Conservation (phyloP, 53 echinoderm and acorn worm species). For the Crossaster papposus region DNA sequence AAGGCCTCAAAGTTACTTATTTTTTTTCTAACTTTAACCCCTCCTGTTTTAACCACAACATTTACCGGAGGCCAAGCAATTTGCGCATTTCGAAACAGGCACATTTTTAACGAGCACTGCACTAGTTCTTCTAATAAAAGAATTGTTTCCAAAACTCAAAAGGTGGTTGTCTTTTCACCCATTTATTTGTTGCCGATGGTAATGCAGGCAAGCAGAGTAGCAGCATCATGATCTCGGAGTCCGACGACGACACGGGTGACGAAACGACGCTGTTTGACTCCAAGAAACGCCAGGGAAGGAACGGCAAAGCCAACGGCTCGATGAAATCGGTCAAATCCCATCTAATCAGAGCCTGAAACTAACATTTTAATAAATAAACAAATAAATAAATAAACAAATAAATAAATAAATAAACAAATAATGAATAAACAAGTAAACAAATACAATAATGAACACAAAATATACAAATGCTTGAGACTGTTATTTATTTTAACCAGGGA, state of each 20-base stretch:
- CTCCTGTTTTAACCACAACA: no score
- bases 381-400: no score
- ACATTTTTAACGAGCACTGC: no score
- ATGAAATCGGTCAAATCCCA: slow-evolving; percentile 41
- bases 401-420: not conserved
- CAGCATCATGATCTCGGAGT: slow-evolving; percentile 96
- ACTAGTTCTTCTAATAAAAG: no score
- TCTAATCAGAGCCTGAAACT: slow-evolving; percentile 66
- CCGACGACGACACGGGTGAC: slow-evolving; percentile 92
- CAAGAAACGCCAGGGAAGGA: slow-evolving; percentile 78
- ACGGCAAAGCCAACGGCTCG: slow-evolving; percentile 81
- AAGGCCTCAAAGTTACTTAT: not conserved
- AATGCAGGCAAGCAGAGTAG: slow-evolving; percentile 94
- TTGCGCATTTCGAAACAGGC: no score
- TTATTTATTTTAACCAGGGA: no score
- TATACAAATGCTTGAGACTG: no score
- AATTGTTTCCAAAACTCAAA: not conserved
- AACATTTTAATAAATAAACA: slow-evolving; percentile 49
- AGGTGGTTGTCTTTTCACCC: not conserved
- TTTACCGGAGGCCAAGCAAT: no score
- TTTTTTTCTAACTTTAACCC: not conserved
- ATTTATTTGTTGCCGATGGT: not conserved
- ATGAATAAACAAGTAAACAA: not conserved
- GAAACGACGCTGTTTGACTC: slow-evolving; percentile 90
- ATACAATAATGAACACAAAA: not conserved